Base-by-base conservation (phyloP, 2,113 vertebrate genomes). In the Xyliphius kryptos region DNA sequence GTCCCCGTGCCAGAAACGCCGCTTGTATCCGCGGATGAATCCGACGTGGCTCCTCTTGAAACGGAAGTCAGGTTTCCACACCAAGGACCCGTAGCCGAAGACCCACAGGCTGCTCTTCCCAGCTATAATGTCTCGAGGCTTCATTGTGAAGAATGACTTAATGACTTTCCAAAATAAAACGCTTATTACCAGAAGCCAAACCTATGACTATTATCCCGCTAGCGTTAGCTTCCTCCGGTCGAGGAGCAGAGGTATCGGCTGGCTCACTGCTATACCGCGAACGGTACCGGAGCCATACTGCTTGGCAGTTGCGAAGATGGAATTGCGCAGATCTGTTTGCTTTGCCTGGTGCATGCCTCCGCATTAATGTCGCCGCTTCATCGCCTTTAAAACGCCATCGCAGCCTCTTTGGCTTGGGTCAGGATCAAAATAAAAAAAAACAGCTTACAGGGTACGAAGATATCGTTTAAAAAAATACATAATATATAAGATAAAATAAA, bases 1-100 rank as follows among this genome's bases (percentile, higher is more conserved):
- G 79, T 98, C 95, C 3, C 95, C 95, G 62, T 97, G 95, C 93
- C 94, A 97, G 87, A 98, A 98, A 9, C 92, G 91, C 63, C 95
- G 90, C 83, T 91, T 95, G 76, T 92, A 97, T 20, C 93, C 92
- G 2, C 82, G 83, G 63, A 97, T 89, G 77, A 87, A 91, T 15
- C 95, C 95, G 72, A 97, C 89, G 36, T 83, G 79, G 76, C 92
- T 91, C 70, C 85, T 88, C 65, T 82, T 90, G 79, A 89, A 96
- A 66, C 85, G 86, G 69, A 97, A 97, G 76, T 92, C 93, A 0
- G 95, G 93, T 64, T 89, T 90, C 95, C 95, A 97, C 49, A 95
- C 92, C 72, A 96, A 78, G 0, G 95, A 97, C 16, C 95, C 94
- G 76, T 98, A 97, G 14, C 93, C 95, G 74, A 97, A 97, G 72